Evolutionary conservation across 2,113 vertebrate species (phyloP).

Genomic region (Clarias macrocephalus): DNA sequence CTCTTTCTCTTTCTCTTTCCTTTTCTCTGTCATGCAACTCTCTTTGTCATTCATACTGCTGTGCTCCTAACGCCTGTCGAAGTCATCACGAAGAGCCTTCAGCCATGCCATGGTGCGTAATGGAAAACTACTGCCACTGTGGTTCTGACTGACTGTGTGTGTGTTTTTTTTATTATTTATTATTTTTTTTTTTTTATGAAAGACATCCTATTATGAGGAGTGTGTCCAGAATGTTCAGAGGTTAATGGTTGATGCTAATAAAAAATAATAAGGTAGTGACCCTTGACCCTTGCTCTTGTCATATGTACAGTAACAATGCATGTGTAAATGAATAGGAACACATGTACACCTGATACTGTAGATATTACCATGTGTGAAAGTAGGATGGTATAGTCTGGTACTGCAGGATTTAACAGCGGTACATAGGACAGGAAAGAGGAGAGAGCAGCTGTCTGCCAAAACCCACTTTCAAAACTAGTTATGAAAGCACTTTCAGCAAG

Average conservation of each 20-base stretch:
- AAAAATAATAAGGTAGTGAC: not conserved
- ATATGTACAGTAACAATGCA: too few species aligned
- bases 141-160: not conserved
- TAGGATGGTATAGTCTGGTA: too few species aligned
- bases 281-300: not conserved
- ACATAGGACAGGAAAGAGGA: too few species aligned
- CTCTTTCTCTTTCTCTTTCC: not conserved
- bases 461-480: too few species aligned
- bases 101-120: conserved; percentile 57
- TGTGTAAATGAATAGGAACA: not conserved
- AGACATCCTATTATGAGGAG: not conserved
- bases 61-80: conserved; percentile 55
- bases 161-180: not conserved
- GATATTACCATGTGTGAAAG: too few species aligned
- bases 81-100: conserved; percentile 60
- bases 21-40: not conserved
- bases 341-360: not conserved
- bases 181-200: not conserved
- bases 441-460: too few species aligned
- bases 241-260: not conserved
- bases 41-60: conserved; percentile 52
- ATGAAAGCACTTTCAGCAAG: too few species aligned
- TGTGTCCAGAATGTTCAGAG: not conserved
- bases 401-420: too few species aligned
- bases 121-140: conserved; percentile 42